These are phyloP conservation scores for Ectemnius lituratus DNA, from an alignment of 2,888 invertebrate species.

Conservation along the genomic window DNA sequence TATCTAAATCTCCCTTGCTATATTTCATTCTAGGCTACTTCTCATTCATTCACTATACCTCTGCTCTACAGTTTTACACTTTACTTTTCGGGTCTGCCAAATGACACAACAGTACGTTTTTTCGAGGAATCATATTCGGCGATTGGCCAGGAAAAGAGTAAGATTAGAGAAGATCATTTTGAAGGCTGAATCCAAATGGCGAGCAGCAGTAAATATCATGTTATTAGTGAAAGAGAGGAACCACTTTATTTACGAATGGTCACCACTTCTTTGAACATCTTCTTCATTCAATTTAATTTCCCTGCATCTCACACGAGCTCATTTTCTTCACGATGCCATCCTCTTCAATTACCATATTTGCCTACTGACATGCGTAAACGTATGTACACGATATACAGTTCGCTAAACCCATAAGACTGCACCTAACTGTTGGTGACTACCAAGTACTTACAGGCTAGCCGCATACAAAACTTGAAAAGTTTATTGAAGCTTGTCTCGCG, in stretches of 20 bases:
- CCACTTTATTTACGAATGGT: conserved; percentile 31
- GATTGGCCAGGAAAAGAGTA: neutral
- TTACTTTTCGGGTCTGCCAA: neutral
- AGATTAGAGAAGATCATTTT: neutral
- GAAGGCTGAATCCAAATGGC: neutral
- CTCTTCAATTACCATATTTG: conserved; percentile 17
- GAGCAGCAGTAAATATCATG: neutral
- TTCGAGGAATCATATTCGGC: conserved; percentile 20
- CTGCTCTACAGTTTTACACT: neutral
- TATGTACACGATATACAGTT: conserved; percentile 57
- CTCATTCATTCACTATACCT: neutral
- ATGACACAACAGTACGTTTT: conserved; percentile 13
- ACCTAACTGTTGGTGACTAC: conserved; percentile 61
- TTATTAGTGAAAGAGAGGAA: conserved; percentile 30
- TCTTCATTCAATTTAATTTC: conserved; percentile 10
- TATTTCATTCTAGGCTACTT: conserved; percentile 25
- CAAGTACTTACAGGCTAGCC: conserved; percentile 43
- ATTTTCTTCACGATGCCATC: neutral
- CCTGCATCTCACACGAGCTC: conserved; percentile 2
- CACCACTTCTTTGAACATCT: neutral
- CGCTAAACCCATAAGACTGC: conserved; percentile 61
- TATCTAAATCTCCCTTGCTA: neutral
- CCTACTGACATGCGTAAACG: conserved; percentile 26
- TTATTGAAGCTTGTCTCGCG: conserved; percentile 59
- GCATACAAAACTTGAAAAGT: conserved; percentile 56